Conservation (phyloP, 2,888 invertebrate species). For the Rhamphomyia laevipes region DNA sequence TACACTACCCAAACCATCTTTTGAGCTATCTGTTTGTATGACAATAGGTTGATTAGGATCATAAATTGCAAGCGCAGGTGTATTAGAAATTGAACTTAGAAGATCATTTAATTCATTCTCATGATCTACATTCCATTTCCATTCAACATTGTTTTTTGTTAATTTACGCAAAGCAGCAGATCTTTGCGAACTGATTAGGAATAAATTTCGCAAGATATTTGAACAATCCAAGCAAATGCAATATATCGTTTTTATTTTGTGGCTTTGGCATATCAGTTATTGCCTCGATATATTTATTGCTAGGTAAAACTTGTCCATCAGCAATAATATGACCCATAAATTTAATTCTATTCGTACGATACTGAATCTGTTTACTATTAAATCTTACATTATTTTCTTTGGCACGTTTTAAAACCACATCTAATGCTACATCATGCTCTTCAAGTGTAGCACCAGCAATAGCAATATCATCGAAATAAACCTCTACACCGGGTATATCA, state of each 20-base stretch:
- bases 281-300: conserved; percentile 10
- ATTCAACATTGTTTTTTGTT: no score
- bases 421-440: conserved; percentile 11
- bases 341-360: conserved; percentile 14
- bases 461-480: conserved; percentile 26
- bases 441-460: conserved; percentile 12
- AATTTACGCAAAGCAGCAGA: no score
- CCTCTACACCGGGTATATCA: no score
- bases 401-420: conserved; percentile 10
- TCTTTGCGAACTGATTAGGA: no score
- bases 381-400: conserved; percentile 13
- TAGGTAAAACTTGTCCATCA: conserved; percentile 10
- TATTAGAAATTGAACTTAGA: background rate
- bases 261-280: conserved; percentile 8
- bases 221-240: no score
- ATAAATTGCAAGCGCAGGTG: conserved; percentile 10
- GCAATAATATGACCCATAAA: conserved; percentile 21
- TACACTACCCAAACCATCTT: conserved; percentile 20
- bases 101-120: conserved; percentile 4
- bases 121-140: no score
- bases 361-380: conserved; percentile 20
- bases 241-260: conserved; percentile 4
- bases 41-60: conserved; percentile 16
- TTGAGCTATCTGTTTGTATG: conserved; percentile 21
- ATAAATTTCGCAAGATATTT: no score